Percentiles rank a stretch among this genome's conserved stretches.
Conservation (phyloP, 2,888 invertebrate species). For the Drosophila lacicola region DNA sequence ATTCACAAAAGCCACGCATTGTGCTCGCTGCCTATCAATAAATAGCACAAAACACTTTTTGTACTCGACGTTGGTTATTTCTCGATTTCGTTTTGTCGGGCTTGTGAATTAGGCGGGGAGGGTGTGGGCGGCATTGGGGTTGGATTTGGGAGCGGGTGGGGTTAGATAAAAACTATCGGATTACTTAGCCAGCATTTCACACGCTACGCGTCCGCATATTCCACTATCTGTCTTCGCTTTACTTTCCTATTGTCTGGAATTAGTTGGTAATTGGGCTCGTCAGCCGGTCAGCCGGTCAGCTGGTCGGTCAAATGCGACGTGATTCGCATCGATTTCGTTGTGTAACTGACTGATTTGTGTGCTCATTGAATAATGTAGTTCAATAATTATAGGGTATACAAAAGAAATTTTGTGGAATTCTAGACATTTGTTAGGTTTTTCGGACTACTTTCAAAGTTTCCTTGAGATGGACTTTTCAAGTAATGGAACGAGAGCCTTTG, state of each 20-base stretch:
- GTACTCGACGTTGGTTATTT: background rate
- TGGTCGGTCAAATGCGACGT: slow-evolving; percentile 5
- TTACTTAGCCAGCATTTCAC: slow-evolving; percentile 64
- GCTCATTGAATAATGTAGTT: too few relatives aligned
- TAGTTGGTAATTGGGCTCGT: slow-evolving; percentile 36
- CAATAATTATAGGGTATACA: background rate
- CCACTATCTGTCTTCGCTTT: background rate
- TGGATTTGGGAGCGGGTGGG: background rate
- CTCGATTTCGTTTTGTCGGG: slow-evolving; percentile 8
- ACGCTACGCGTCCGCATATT: slow-evolving; percentile 33
- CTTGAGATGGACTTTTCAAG: too few relatives aligned
- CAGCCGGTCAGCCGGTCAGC: slow-evolving; percentile 37
- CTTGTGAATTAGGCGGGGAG: slow-evolving; percentile 5
- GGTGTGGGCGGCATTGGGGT: background rate
- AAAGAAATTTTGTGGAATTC: background rate
- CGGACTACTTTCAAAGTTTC: too few relatives aligned
- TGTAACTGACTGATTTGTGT: too few relatives aligned
- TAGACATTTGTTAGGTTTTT: background rate
- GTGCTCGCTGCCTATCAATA: slow-evolving; percentile 44
- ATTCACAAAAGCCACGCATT: slow-evolving; percentile 50
- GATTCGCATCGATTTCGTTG: background rate
- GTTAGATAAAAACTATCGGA: slow-evolving; percentile 48
- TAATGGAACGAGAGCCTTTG: too few relatives aligned
- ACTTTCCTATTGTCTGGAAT: slow-evolving; percentile 13
- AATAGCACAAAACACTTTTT: slow-evolving; percentile 37